Base-by-base conservation (phyloP, 2,113 vertebrate species). In the Sceloporus undulatus region DNA sequence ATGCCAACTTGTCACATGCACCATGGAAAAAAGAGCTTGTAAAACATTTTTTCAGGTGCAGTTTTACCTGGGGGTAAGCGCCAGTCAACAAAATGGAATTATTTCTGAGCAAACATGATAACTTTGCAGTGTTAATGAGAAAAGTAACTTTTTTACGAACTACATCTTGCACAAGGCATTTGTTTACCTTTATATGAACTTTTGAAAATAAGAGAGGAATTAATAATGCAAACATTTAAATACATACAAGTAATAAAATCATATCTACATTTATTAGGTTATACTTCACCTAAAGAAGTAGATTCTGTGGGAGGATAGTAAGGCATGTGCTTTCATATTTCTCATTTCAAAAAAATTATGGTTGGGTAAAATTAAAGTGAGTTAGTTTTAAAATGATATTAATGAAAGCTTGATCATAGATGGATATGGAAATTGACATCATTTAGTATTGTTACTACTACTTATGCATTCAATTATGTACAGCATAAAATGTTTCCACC, bases 61-160 rank as follows among this genome's bases (percentile, higher is more conserved):
- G 42, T 29, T 71, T n/a, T 68, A 82, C 29, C 42, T 48, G 42
- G 38, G 66, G 34, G 66, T 83, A 71, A 83, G 18, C 25, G 3
- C 52, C 52, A 79, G 4, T 83, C 16, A 83, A 81, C 59, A 21
- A 62, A 81, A 23, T 66, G 21, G 40, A 81, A 65, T 81, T 62
- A 11, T 8, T 71, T 52, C 40, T 70, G 82, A 71, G 42, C 52
- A 70, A 42, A 83, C 14, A n/a, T 71, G 65, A 52, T 54, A 70
- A 19, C 9, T 83, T 83, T 52, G 48, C 42, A 48, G 66, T 83
- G 25, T 71, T 71, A 88, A 89, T 93, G 94, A 34, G 86, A 16
- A 94, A 90, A 13, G 84, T 90, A 91, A 38, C 88, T 90, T 87
- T 95, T 91, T 91, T 92, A 85, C 91, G 70, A 86, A 91, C 68